Evolutionary conservation across 2,113 vertebrate species (phyloP).

Genomic region (Prietella phreatophila): DNA sequence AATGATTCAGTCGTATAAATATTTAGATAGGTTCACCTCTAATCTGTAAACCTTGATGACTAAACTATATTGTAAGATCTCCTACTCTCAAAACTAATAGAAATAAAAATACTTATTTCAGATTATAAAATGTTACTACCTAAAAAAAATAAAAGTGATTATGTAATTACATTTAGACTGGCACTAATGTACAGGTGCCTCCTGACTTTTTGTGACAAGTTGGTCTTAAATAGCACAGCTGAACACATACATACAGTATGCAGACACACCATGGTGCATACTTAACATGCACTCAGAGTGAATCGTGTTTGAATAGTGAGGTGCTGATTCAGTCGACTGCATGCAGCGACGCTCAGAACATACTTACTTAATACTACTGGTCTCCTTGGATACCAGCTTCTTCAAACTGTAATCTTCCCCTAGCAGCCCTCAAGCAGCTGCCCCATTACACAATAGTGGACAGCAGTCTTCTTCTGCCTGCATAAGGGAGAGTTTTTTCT

Average conservation of each 20-base stretch:
- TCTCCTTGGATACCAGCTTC: conserved; percentile 67
- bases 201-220: conserved; percentile 20
- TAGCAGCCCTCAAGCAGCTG: conserved; percentile 44
- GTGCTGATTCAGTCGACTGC: conserved; percentile 17
- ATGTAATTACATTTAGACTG: conserved; percentile 54
- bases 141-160: neutral
- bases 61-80: neutral
- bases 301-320: conserved; percentile 20
- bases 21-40: neutral
- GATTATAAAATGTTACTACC: neutral
- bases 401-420: conserved; percentile 59
- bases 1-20: neutral
- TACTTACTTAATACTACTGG: conserved; percentile 66
- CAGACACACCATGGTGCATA: conserved; percentile 18
- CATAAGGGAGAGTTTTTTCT: conserved; percentile 68
- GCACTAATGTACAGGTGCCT: conserved; percentile 58
- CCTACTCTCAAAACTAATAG: neutral
- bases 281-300: conserved; percentile 10
- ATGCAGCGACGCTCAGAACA: conserved; percentile 11
- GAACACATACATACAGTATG: neutral
- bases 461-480: conserved; percentile 70
- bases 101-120: neutral
- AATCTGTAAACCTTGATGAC: neutral
- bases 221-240: neutral
- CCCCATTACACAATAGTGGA: conserved; percentile 75